A percentile compares a stretch with the other conserved stretches of the same genome.
phyloP scores from a whole-genome alignment of 2,888 invertebrate species.

The Mimumesa dahlbomi region DNA sequence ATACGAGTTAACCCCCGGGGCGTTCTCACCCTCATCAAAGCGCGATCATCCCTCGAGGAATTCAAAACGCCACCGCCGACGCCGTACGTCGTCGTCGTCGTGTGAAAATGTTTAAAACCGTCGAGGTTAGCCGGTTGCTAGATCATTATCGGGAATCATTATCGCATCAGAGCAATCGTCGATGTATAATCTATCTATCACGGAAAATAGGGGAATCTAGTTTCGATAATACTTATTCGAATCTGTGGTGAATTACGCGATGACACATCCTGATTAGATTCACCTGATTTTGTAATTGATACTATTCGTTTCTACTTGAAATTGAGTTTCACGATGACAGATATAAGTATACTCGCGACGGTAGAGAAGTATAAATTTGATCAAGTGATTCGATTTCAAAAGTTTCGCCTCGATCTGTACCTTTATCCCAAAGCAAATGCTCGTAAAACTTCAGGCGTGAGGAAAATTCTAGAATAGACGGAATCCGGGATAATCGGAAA shows the following conservation, averaged over 20 bases:
- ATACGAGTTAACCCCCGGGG: conserved; percentile 75
- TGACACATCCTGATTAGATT: no score
- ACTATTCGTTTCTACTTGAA: no score
- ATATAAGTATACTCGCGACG: no score
- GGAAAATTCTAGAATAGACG: conserved; percentile 51
- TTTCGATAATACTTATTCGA: not conserved
- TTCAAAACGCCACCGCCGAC: conserved; percentile 69
- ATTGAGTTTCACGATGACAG: no score
- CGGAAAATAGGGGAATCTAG: not conserved
- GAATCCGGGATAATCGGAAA: conserved; percentile 70
- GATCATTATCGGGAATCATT: conserved; percentile 56
- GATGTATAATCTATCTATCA: not conserved
- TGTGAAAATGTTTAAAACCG: conserved; percentile 68
- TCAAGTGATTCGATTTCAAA: no score
- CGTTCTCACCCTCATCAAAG: conserved; percentile 76
- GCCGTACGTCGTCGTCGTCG: conserved; percentile 39
- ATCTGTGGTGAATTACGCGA: not conserved
- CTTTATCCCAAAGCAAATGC: conserved; percentile 22
- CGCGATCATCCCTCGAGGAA: conserved; percentile 76
- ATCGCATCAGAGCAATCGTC: conserved; percentile 30
- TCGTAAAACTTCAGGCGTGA: conserved; percentile 21
- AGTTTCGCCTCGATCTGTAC: conserved; percentile 10
- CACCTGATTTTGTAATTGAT: no score
- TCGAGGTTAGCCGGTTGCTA: conserved; percentile 17
- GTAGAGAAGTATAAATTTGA: no score